phyloP scores from a whole-genome alignment of 2,113 vertebrate species.

The Plecotus auritus region DNA sequence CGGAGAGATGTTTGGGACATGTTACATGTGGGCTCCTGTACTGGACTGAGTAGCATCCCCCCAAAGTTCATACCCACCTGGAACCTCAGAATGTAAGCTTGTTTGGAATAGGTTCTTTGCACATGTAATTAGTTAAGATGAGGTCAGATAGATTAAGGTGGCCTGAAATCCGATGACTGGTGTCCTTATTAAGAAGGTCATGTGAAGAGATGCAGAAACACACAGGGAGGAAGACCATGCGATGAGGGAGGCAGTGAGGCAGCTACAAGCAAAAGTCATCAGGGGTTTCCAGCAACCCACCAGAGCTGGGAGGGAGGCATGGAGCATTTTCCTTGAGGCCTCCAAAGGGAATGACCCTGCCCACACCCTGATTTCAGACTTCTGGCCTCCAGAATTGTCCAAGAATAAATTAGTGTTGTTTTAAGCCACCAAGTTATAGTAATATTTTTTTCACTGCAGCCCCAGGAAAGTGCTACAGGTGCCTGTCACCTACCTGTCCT shows the following conservation, averaged over 20 bases:
- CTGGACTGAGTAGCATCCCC: not conserved
- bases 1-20: not conserved
- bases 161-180: not conserved
- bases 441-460: not conserved
- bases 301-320: not conserved
- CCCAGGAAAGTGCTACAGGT: not conserved
- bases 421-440: not conserved
- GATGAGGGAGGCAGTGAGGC: not conserved
- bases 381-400: not conserved
- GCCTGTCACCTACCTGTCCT: not conserved
- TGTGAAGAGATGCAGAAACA: not conserved
- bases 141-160: not conserved
- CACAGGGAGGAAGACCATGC: not conserved
- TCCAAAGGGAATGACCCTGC: not conserved
- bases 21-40: not conserved
- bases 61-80: not conserved
- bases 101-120: not conserved
- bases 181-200: not conserved
- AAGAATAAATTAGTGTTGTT: not conserved
- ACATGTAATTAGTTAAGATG: not conserved
- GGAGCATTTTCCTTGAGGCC: not conserved
- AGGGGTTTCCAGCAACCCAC: not conserved
- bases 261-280: fast-evolving
- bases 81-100: not conserved
- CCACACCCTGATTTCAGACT: not conserved